Evolutionary conservation across 2,797 vertebrate species (phyloP).

Genomic region (Hafferia zeledoni): DNA sequence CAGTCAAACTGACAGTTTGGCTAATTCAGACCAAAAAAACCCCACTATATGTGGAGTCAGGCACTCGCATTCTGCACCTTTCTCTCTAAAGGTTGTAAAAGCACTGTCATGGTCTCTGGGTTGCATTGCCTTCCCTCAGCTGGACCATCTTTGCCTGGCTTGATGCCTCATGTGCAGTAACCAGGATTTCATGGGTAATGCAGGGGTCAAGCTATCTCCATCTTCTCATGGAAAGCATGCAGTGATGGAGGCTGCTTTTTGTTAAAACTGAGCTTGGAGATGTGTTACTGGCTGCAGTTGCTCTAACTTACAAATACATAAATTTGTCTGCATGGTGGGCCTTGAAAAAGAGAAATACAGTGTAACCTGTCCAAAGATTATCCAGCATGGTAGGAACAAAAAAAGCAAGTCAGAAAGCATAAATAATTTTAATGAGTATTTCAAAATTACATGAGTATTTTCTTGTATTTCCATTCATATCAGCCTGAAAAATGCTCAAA

Average conservation of each 20-base stretch:
- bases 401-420: neutral
- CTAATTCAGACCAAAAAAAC: neutral
- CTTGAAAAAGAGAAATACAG: neutral
- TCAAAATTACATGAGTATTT: neutral
- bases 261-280: neutral
- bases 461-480: neutral
- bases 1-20: neutral
- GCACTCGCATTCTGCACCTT: rapidly evolving
- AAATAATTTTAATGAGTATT: neutral
- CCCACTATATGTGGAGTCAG: neutral
- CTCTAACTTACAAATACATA: neutral
- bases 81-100: neutral
- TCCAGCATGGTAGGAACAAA: neutral
- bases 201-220: neutral
- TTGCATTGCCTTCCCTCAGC: neutral
- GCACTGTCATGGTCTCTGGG: neutral
- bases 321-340: neutral
- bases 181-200: neutral
- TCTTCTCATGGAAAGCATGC: neutral
- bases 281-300: neutral
- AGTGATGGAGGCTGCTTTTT: neutral
- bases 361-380: neutral
- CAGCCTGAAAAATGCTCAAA: neutral
- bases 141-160: neutral
- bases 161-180: neutral